Conservation (phyloP, 2,797 vertebrate genomes). For the Fistularia commersonii region DNA sequence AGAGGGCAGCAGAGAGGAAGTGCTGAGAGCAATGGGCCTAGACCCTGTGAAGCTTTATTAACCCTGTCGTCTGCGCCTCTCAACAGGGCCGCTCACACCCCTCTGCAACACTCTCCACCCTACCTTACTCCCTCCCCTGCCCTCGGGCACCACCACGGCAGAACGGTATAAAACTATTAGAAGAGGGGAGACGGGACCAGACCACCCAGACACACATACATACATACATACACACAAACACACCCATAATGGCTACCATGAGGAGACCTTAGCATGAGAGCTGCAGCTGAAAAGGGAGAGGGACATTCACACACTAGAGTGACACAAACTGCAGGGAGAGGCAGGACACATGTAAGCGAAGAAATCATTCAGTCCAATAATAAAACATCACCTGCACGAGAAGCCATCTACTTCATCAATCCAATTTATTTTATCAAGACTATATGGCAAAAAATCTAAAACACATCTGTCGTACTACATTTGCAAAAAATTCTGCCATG, state of each 20-base stretch:
- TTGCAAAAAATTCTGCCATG: too few species aligned
- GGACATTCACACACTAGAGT: constrained; percentile 42
- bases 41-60: constrained; percentile 97
- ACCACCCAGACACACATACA: constrained; percentile 90
- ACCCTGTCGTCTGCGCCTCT: constrained; percentile 88
- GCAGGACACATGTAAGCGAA: constrained; percentile 18
- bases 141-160: constrained; percentile 89
- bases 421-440: constrained; percentile 8
- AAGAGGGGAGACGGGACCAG: constrained; percentile 68
- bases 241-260: constrained; percentile 80
- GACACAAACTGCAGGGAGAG: not conserved
- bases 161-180: constrained; percentile 86
- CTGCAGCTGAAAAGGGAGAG: constrained; percentile 66
- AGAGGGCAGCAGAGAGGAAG: constrained; percentile 92
- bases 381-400: constrained; percentile 54
- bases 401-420: constrained; percentile 17
- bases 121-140: constrained; percentile 56
- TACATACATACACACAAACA: constrained; percentile 48
- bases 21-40: constrained; percentile 77
- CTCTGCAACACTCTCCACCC: constrained; percentile 41
- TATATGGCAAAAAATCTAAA: constrained; percentile 10
- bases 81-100: constrained; percentile 77
- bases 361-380: constrained; percentile 39
- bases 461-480: not conserved
- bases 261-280: constrained; percentile 74